A percentile compares a stretch with the other conserved stretches of the same genome.
Conservation (phyloP, 1,140 invertebrate genomes). For the Scaptomyza graminum region DNA sequence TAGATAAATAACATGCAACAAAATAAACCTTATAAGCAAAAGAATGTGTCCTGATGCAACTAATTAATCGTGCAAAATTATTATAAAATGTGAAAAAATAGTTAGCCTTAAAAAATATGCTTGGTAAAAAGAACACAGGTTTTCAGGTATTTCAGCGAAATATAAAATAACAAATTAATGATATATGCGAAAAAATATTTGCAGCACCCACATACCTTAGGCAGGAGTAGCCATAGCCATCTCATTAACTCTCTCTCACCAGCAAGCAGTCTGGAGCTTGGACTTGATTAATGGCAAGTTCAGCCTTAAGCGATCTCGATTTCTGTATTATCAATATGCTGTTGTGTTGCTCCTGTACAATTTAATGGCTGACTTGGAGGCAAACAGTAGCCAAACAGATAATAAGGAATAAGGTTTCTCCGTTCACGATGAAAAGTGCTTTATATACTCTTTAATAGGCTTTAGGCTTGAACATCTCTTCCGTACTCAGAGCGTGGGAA, state of each 20-base stretch:
- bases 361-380: conserved; percentile 48
- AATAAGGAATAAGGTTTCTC: conserved; percentile 1
- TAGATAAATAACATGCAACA: no score
- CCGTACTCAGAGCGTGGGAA: conserved; percentile 65
- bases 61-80: no score
- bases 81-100: no score
- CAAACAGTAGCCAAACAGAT: conserved; percentile 43
- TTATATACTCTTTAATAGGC: conserved; percentile 7
- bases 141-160: no score
- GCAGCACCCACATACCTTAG: background rate
- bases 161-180: background rate
- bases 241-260: background rate
- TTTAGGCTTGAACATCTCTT: conserved; percentile 58
- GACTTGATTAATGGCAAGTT: conserved; percentile 15
- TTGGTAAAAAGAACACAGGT: no score
- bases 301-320: conserved; percentile 68
- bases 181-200: background rate
- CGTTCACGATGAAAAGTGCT: conserved; percentile 25
- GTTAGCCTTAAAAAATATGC: no score
- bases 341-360: conserved; percentile 54
- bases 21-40: no score
- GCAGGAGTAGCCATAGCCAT: background rate
- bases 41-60: no score
- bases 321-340: conserved; percentile 64
- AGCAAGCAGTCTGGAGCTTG: conserved; percentile 5